Evolutionary conservation across 2,888 invertebrate genomes (phyloP).

Genomic region (Gnatocerus cornutus): DNA sequence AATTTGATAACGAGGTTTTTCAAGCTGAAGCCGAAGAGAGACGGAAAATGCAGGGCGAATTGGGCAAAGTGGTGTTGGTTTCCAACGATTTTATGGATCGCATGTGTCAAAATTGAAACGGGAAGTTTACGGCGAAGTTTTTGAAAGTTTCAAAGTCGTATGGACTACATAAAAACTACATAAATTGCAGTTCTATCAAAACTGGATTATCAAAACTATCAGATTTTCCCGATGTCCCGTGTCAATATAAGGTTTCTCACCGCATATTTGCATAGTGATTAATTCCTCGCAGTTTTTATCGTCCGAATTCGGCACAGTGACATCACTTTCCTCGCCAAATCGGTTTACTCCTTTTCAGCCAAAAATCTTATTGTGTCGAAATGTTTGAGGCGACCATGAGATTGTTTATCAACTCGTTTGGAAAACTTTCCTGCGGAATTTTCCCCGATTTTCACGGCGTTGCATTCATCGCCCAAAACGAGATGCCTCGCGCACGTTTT

Average conservation of each 20-base stretch:
- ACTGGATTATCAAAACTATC: no score
- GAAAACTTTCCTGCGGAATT: slow-evolving; percentile 39
- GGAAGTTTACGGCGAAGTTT: no score
- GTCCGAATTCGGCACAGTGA: not conserved
- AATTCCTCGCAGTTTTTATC: not conserved
- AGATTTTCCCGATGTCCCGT: no score
- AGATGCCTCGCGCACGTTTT: not conserved
- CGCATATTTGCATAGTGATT: not conserved
- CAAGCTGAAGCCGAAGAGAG: not conserved
- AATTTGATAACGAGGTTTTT: slow-evolving; percentile 11
- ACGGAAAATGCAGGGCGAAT: no score
- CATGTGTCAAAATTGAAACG: no score
- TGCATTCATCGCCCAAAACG: slow-evolving; percentile 4
- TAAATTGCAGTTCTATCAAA: no score
- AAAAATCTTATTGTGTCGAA: slow-evolving; percentile 29
- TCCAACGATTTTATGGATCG: no score
- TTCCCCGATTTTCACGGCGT: slow-evolving; percentile 17
- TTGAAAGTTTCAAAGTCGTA: no score
- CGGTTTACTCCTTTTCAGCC: not conserved
- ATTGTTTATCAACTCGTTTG: slow-evolving; percentile 32
- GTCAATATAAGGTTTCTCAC: no score
- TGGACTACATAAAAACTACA: no score
- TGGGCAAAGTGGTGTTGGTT: no score
- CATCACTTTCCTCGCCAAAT: not conserved
- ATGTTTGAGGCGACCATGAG: slow-evolving; percentile 39